phyloP scores from a whole-genome alignment of 2,113 vertebrate genomes.

The Formicarius rufipectus region DNA sequence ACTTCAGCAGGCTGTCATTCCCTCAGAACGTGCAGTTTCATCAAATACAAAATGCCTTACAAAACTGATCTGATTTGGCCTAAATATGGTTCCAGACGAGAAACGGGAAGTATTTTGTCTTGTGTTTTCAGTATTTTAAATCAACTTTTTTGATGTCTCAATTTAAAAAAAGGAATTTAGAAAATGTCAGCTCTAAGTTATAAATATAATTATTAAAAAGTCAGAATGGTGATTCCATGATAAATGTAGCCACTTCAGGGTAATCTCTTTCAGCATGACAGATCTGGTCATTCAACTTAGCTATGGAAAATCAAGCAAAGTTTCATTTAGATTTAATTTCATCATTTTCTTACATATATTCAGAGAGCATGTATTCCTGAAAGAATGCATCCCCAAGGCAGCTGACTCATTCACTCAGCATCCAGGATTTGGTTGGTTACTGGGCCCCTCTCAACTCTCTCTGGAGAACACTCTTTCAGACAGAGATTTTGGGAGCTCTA shows the following conservation, averaged over 20 bases:
- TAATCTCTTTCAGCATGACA: not conserved
- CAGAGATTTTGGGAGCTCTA: not conserved
- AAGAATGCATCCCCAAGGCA: fast-evolving
- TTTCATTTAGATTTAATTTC: not conserved
- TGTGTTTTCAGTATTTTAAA: not conserved
- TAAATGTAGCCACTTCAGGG: not conserved
- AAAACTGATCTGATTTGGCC: not conserved
- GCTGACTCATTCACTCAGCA: not conserved
- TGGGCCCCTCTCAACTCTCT: not conserved
- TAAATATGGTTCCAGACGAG: not conserved
- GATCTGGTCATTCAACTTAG: not conserved
- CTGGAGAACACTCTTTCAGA: not conserved
- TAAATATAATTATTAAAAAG: not conserved
- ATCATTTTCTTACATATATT: not conserved
- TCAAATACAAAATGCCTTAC: not conserved
- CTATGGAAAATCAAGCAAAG: not conserved
- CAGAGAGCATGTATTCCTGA: not conserved
- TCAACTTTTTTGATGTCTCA: not conserved
- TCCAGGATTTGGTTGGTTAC: not conserved
- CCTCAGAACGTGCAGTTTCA: not conserved
- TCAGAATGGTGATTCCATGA: not conserved
- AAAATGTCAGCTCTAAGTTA: not conserved
- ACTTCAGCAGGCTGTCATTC: not conserved
- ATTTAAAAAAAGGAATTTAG: not conserved
- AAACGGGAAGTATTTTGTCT: not conserved